Percentiles rank a stretch among this genome's conserved stretches.
Conservation (phyloP, 1,140 invertebrate species). For the Drosophila erecta region DNA sequence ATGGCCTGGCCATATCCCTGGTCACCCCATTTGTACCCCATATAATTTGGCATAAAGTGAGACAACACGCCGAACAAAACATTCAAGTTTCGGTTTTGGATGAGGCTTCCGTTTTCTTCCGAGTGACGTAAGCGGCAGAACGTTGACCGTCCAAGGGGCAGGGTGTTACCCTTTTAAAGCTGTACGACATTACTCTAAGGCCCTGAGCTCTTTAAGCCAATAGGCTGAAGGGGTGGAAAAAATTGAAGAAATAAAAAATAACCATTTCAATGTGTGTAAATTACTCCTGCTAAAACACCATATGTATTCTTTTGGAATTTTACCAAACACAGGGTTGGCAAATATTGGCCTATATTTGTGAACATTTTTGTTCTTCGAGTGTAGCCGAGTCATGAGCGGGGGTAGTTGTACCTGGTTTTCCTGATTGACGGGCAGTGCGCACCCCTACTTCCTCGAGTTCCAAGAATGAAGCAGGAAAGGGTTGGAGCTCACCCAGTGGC, state of each 20-base stretch:
- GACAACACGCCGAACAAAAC: slow-evolving; percentile 16
- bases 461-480: slow-evolving; percentile 25
- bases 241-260: too few species aligned
- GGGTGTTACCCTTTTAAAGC: slow-evolving; percentile 8
- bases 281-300: too few species aligned
- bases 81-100: slow-evolving; percentile 36
- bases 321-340: too few species aligned
- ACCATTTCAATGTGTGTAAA: too few species aligned
- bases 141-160: slow-evolving; percentile 14
- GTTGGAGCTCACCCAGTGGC: slow-evolving; percentile 40
- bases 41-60: slow-evolving; percentile 30
- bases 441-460: slow-evolving; percentile 4
- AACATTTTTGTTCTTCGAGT: slow-evolving; percentile 4
- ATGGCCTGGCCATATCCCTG: slow-evolving; percentile 16
- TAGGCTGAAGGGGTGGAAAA: too few species aligned
- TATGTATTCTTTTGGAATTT: too few species aligned
- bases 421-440: slow-evolving; percentile 34
- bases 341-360: background rate
- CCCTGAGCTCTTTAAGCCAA: too few species aligned
- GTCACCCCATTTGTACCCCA: slow-evolving; percentile 13
- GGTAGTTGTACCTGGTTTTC: slow-evolving; percentile 8
- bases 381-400: slow-evolving; percentile 1
- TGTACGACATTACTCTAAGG: too few species aligned
- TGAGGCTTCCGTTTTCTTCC: slow-evolving; percentile 26
- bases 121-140: slow-evolving; percentile 36